Base-by-base conservation (phyloP, 2,797 vertebrate species). In the Trachurus trachurus region DNA sequence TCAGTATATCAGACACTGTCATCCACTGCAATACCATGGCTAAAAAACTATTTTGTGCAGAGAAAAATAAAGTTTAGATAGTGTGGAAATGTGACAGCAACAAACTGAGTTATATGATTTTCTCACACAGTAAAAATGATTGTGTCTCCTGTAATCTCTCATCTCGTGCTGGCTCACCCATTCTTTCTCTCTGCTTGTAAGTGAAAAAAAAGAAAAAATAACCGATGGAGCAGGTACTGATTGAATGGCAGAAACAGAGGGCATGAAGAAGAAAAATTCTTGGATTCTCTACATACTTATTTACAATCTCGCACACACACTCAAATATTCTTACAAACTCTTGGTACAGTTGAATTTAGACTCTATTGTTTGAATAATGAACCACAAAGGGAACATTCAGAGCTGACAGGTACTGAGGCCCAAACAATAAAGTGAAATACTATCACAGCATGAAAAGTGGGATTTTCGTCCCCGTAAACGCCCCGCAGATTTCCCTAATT, bases 101-200 rank as follows among this genome's bases (percentile, higher is more conserved):
- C 64, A 72, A 68, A 53, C 22, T 19, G 60, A 42, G 49, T 31
- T 11, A 61, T 47, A 66, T 60, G 67, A 73, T 67, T 74, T 10
- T 74, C 37, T 56, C 67, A 59, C 31, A 64, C 62, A 56, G 59
- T 21, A 53, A 69, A 19, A 44, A 60, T 66, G 63, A 78, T 70
- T 68, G 37, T 63, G 69, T 66, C 22, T 40, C 61, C 40, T 40
- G 54, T 58, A 12, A 64, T 74, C 42, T 66, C 29, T 72, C 37
- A 66, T 70, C 60, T 78, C 42, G 39, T 12, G 10, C 39, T 9
- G 39, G 42, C 44, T 22, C 49, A 26, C 26, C 45, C 29, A 17
- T 42, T 53, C 37, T 66, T 54, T 29, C 39, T 69, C 26, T 57
- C 29, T 17, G 44, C 68, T 62, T 75, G 22, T 61, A 16, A n/a